Percentiles rank a stretch among this genome's conserved stretches.
phyloP scores from a whole-genome alignment of 2,888 invertebrate species.

The Nebria salina region DNA sequence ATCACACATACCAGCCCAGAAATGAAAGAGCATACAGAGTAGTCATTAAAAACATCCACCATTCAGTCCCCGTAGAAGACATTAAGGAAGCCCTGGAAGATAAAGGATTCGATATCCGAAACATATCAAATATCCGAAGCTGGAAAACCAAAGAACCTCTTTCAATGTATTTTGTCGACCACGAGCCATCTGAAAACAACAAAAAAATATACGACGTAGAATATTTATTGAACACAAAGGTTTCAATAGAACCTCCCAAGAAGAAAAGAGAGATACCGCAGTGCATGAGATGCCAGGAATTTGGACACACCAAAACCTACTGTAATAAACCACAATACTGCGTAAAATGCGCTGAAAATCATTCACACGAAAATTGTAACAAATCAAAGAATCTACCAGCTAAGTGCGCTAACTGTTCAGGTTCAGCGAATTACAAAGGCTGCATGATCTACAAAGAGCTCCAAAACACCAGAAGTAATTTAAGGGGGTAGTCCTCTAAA shows the following conservation, averaged over 20 bases:
- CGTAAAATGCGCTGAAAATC: no score
- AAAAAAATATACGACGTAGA: conserved; percentile 11
- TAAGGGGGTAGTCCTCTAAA: conserved; percentile 2
- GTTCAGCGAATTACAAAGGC: conserved; percentile 43
- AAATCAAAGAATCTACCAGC: conserved; percentile 36
- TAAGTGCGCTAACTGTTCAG: conserved; percentile 33
- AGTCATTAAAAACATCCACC: no score
- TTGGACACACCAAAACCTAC: no score
- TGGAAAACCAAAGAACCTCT: conserved; percentile 8
- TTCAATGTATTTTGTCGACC: conserved; percentile 36
- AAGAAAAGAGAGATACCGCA: conserved; percentile 41
- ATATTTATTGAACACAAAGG: conserved; percentile 14
- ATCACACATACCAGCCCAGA: no score
- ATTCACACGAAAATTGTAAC: conserved; percentile 42
- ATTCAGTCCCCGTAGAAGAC: no score
- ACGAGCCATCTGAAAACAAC: conserved; percentile 38
- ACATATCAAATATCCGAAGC: no score
- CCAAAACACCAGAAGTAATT: no score
- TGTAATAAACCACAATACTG: no score
- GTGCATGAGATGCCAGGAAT: conserved; percentile 45
- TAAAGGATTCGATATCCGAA: no score
- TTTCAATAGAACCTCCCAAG: conserved; percentile 46
- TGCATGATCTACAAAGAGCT: no score
- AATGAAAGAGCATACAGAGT: no score
- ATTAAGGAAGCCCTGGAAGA: no score